These are phyloP conservation scores for Toxonevra muliebris DNA, from an alignment of 2,888 invertebrate species.

Conservation along the genomic window DNA sequence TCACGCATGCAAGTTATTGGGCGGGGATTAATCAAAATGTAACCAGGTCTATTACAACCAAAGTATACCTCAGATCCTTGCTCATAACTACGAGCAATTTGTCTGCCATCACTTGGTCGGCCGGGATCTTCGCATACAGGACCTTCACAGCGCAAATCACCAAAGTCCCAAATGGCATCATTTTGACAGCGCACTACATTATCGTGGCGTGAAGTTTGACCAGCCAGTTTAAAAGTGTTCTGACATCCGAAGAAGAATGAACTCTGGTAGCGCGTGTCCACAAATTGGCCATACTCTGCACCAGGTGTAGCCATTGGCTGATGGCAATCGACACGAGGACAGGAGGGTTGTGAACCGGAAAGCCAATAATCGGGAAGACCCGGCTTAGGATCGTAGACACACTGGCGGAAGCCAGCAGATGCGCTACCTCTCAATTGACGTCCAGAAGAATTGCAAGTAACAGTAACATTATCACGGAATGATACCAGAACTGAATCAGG, in stretches of 20 bases:
- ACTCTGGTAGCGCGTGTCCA: slow-evolving; percentile 90
- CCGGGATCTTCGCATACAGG: slow-evolving; percentile 97
- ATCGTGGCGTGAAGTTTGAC: slow-evolving; percentile 90
- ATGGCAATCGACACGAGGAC: slow-evolving; percentile 92
- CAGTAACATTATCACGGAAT: slow-evolving; percentile 89
- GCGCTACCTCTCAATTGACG: slow-evolving; percentile 81
- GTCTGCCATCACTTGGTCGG: slow-evolving; percentile 89
- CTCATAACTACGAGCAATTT: slow-evolving; percentile 84
- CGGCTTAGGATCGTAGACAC: slow-evolving; percentile 93
- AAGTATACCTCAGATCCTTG: slow-evolving; percentile 92
- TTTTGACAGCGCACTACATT: slow-evolving; percentile 91
- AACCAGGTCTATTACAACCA: slow-evolving; percentile 89
- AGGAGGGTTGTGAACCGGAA: slow-evolving; percentile 85
- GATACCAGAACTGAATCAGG: slow-evolving; percentile 86
- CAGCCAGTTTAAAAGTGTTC: slow-evolving; percentile 93
- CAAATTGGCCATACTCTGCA: slow-evolving; percentile 89
- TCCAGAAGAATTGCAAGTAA: slow-evolving; percentile 82
- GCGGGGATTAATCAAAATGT: slow-evolving; percentile 88
- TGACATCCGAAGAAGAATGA: slow-evolving; percentile 96
- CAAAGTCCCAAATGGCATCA: slow-evolving; percentile 97
- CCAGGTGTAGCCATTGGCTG: slow-evolving; percentile 90
- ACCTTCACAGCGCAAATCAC: slow-evolving; percentile 91
- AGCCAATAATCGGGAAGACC: slow-evolving; percentile 91
- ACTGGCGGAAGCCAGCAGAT: slow-evolving; percentile 88
- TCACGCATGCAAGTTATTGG: slow-evolving; percentile 91